phyloP scores from a whole-genome alignment of 1,140 invertebrate genomes.

The Drosophila virilis region DNA sequence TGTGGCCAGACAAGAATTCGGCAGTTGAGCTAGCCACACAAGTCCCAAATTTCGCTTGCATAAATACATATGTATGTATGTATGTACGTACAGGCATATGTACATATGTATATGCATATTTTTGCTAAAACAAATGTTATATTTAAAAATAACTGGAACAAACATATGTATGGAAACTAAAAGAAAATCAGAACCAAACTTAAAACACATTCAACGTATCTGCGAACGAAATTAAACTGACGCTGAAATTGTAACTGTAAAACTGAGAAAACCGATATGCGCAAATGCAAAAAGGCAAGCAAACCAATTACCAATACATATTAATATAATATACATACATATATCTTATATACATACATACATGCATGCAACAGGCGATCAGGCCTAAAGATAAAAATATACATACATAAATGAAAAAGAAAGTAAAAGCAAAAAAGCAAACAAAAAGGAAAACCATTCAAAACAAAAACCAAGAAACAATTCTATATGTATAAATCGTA shows the following conservation, averaged over 20 bases:
- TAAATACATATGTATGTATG: neutral
- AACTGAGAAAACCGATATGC: conserved; percentile 39
- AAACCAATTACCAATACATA: conserved; percentile 27
- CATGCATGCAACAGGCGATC: conserved; percentile 11
- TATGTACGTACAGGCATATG: neutral
- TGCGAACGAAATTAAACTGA: conserved; percentile 22
- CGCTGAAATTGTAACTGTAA: conserved; percentile 39
- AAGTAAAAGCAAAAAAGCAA: conserved; percentile 15
- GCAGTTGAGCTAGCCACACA: neutral
- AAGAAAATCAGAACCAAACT: conserved; percentile 26
- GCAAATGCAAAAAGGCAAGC: conserved; percentile 7
- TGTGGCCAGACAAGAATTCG: neutral
- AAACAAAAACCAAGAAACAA: conserved; percentile 28
- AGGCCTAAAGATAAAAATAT: conserved; percentile 28
- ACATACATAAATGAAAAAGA: conserved; percentile 24
- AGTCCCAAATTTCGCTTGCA: neutral
- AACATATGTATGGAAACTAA: conserved; percentile 15
- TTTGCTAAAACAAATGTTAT: conserved; percentile 40
- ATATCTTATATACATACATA: conserved; percentile 12
- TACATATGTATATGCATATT: conserved; percentile 15
- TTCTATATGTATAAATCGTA: conserved; percentile 56
- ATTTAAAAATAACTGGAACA: conserved; percentile 31
- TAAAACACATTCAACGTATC: conserved; percentile 2
- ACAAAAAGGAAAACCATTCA: conserved; percentile 21
- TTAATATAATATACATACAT: conserved; percentile 14